Percentiles rank a stretch among this genome's conserved stretches.
These are phyloP conservation scores for Paramormyrops hopkinsi DNA, from an alignment of 2,797 vertebrate species.

Conservation along the genomic window DNA sequence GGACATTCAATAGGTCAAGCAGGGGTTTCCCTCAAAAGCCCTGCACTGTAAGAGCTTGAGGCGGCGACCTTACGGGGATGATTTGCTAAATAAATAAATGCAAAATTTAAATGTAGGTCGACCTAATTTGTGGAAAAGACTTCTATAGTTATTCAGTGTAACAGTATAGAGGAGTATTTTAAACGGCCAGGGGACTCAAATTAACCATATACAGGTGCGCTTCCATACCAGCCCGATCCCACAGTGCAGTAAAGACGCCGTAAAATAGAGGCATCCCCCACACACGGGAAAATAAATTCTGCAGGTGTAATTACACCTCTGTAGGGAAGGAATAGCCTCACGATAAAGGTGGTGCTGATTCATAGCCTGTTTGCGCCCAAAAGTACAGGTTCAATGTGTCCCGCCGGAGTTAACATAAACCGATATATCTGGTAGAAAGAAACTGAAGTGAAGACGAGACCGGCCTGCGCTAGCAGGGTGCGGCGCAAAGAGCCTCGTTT, in stretches of 20 bases:
- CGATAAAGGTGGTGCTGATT: background rate
- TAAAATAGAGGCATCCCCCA: background rate
- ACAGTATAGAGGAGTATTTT: background rate
- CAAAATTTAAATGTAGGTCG: background rate
- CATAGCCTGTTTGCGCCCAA: background rate
- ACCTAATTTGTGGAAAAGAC: background rate
- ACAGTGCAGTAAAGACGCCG: background rate
- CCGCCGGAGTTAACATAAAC: background rate
- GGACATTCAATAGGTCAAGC: background rate
- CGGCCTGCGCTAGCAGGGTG: background rate
- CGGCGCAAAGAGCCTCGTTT: background rate
- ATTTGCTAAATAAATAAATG: background rate
- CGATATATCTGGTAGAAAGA: background rate
- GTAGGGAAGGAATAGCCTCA: background rate
- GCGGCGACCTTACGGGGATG: background rate
- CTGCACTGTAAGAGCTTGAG: background rate
- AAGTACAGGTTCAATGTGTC: background rate
- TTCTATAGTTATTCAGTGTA: background rate
- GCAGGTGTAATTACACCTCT: background rate
- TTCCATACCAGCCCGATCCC: background rate
- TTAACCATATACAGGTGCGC: background rate
- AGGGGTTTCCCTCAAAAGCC: background rate
- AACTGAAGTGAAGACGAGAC: background rate
- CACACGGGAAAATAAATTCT: background rate
- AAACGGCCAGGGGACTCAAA: background rate